These are phyloP conservation scores for Andricus grossulariae DNA, from an alignment of 1,140 invertebrate genomes.

Conservation along the genomic window DNA sequence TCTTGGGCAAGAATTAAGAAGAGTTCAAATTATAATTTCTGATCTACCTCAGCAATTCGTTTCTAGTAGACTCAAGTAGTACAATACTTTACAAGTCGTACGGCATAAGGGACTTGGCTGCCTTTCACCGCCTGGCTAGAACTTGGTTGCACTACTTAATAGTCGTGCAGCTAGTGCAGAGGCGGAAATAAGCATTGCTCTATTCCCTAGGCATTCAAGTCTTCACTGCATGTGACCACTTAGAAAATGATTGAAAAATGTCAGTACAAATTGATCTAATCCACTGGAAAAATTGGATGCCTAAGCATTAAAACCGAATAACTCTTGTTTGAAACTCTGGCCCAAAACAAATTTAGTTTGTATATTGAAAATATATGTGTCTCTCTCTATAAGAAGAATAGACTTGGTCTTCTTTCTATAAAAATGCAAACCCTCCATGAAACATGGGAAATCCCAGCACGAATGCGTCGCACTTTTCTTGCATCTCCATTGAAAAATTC, in stretches of 20 bases:
- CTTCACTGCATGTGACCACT: too few species aligned
- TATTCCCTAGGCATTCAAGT: too few species aligned
- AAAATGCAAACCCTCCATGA: conserved; percentile 3
- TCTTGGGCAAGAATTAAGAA: too few species aligned
- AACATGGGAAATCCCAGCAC: conserved; percentile 44
- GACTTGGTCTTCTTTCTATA: not conserved
- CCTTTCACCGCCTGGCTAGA: conserved; percentile 61
- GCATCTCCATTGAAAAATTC: conserved; percentile 45
- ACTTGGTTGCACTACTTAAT: conserved; percentile 64
- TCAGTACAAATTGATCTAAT: too few species aligned
- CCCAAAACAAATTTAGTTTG: not conserved
- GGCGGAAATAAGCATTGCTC: too few species aligned
- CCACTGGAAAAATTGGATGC: not conserved
- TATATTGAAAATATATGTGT: not conserved
- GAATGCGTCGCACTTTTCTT: conserved; percentile 33
- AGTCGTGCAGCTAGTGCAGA: conserved; percentile 16
- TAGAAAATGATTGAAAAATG: too few species aligned
- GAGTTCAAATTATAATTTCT: too few species aligned
- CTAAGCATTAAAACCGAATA: not conserved
- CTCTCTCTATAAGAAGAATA: conserved; percentile 10
- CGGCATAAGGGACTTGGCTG: conserved; percentile 15
- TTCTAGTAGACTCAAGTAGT: conserved; percentile 6
- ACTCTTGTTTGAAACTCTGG: not conserved
- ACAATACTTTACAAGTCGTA: not conserved
- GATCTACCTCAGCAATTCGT: not conserved